phyloP scores from a whole-genome alignment of 1,140 invertebrate species.

The Drosophila saltans region DNA sequence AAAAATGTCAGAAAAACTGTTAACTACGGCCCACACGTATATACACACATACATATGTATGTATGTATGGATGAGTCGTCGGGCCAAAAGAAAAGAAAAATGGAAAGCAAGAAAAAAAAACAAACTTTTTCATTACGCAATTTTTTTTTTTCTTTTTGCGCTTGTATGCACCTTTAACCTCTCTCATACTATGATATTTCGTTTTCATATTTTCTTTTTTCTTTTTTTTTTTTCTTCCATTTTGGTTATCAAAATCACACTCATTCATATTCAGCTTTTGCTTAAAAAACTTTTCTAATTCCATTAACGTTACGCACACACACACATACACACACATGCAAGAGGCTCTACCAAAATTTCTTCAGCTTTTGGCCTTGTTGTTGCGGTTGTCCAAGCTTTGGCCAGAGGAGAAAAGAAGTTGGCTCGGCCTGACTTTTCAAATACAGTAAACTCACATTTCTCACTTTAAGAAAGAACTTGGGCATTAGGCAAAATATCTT shows the following conservation, averaged over 20 bases:
- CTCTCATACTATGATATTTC: conserved; percentile 7
- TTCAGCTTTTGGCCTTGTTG: background rate
- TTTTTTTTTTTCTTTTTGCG: conserved; percentile 38
- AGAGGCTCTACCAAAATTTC: conserved; percentile 5
- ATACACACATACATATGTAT: conserved; percentile 19
- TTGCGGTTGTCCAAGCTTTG: conserved; percentile 37
- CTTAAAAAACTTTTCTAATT: conserved; percentile 80
- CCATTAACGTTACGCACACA: conserved; percentile 75
- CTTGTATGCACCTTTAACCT: conserved; percentile 50
- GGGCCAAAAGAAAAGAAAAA: conserved; percentile 13
- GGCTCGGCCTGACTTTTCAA: conserved; percentile 60
- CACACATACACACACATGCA: conserved; percentile 68
- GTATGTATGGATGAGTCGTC: conserved; percentile 16
- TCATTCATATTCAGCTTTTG: conserved; percentile 59
- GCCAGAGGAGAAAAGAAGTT: conserved; percentile 12
- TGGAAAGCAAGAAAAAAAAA: conserved; percentile 25
- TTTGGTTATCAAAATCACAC: conserved; percentile 70
- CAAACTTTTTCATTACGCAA: conserved; percentile 79
- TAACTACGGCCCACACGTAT: conserved; percentile 13
- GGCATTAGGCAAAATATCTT: conserved; percentile 48
- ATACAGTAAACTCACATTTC: conserved; percentile 36
- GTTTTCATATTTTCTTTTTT: conserved; percentile 26
- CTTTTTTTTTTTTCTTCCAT: background rate
- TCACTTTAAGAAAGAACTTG: conserved; percentile 46
- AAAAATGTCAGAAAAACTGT: conserved; percentile 57